These are phyloP conservation scores for Habroteleia sp. DNA, from an alignment of 2,888 invertebrate species.

Conservation along the genomic window DNA sequence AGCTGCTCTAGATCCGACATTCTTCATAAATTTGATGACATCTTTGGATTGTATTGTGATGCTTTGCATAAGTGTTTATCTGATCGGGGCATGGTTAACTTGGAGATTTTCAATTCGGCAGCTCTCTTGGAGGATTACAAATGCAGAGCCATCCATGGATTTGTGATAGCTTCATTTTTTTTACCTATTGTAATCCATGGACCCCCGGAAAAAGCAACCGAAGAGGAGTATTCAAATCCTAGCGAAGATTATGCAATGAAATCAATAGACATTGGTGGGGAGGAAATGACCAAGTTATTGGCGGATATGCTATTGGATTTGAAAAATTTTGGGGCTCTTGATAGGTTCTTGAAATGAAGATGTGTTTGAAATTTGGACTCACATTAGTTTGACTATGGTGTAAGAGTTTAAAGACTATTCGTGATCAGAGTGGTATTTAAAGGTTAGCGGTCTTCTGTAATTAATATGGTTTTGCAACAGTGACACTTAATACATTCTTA, in stretches of 20 bases:
- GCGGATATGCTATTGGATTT: conserved; percentile 73
- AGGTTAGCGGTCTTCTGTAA: conserved; percentile 43
- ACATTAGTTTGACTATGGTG: neutral
- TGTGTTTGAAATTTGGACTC: neutral
- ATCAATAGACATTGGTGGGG: conserved; percentile 65
- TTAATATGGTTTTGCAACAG: conserved; percentile 50
- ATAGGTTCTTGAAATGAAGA: conserved; percentile 29
- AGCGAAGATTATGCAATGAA: neutral
- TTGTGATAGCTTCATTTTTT: conserved; percentile 68
- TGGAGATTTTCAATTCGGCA: conserved; percentile 69
- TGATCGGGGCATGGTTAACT: conserved; percentile 63
- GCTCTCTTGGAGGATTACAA: conserved; percentile 71
- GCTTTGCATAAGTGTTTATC: conserved; percentile 65
- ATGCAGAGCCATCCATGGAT: conserved; percentile 69
- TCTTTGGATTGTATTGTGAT: conserved; percentile 71
- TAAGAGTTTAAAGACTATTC: conserved; percentile 11
- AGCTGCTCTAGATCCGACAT: conserved; percentile 58
- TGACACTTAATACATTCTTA: conserved; percentile 32
- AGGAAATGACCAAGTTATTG: conserved; percentile 68
- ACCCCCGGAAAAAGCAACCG: neutral
- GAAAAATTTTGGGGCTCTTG: conserved; percentile 68
- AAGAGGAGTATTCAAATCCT: conserved; percentile 14
- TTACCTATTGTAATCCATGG: conserved; percentile 55
- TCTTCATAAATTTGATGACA: conserved; percentile 58
- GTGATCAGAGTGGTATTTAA: conserved; percentile 34